Evolutionary conservation across 2,797 vertebrate genomes (phyloP).

Genomic region (Masticophis lateralis): DNA sequence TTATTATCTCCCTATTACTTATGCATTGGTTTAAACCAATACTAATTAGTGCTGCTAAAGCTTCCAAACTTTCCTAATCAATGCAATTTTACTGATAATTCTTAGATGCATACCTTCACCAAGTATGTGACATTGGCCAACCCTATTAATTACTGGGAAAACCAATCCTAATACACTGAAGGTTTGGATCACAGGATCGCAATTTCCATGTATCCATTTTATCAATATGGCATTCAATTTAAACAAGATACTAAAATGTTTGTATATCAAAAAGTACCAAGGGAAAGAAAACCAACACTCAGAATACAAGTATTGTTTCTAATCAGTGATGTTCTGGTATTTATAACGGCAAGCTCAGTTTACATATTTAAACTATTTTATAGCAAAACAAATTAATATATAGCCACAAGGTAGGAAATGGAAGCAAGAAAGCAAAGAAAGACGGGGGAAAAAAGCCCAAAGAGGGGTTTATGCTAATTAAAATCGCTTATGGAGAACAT

Average conservation of each 20-base stretch:
- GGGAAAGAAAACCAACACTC: constrained; percentile 14
- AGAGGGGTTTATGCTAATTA: constrained; percentile 81
- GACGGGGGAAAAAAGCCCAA: constrained; percentile 50
- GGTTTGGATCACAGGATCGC: constrained; percentile 43
- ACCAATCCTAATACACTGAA: constrained; percentile 16
- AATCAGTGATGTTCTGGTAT: constrained; percentile 33
- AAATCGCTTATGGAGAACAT: constrained; percentile 90
- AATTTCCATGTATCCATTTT: constrained; percentile 31
- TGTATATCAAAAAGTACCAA: constrained; percentile 17
- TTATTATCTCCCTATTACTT: neutral
- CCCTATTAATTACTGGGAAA: neutral
- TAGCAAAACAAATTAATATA: constrained; percentile 54
- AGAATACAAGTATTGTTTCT: constrained; percentile 10
- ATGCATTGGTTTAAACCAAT: neutral
- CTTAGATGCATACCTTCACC: neutral
- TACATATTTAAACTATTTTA: constrained; percentile 38
- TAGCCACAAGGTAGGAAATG: constrained; percentile 58
- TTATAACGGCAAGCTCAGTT: constrained; percentile 32
- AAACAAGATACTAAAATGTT: constrained; percentile 20
- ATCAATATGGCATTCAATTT: constrained; percentile 4
- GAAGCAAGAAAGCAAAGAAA: constrained; percentile 69
- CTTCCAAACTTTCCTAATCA: neutral
- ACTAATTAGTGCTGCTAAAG: neutral
- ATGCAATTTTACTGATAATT: neutral
- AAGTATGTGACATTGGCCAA: neutral